Base-by-base conservation (phyloP, 2,113 vertebrate genomes). In the Rhynchopsitta pachyrhyncha region DNA sequence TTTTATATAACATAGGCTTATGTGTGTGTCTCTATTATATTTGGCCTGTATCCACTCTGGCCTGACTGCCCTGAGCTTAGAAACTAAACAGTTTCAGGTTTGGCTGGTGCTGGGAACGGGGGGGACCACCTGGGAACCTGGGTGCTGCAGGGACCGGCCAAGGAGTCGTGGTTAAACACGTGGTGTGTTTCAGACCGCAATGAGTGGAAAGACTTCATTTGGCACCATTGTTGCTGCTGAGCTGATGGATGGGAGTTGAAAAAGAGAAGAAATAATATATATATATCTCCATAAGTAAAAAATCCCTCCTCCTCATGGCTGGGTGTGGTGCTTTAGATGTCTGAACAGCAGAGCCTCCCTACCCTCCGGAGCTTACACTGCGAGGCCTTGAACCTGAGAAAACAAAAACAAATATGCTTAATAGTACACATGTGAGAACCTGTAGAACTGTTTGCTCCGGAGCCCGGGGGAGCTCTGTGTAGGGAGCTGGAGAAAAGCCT, bases 11-110 rank as follows among this genome's bases (percentile, higher is more conserved):
- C 46, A 75, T 81, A 86, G 66, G 50, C 20, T 57, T 93, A 27
- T 96, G 28, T 96, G 88, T 92, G 92, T 89, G 86, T 92, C 94
- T 96, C 22, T 97, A 91, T 97, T 97, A 82, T 96, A 84, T 94
- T 95, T 96, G 96, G 96, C 94, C 62, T 73, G 19, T 49, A 85
- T 96, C 94, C 95, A 96, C 91, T n/a, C 87, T 89, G 88, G 80
- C 37, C 94, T 88, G 86, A 93, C 91, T 94, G 91, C 94, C 67
- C 74, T 79, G 87, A 92, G 78, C 90, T 91, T 69, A 90, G 86
- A 95, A 95, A 85, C 84, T 85, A 92, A 95, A 76, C 91, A 95
- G 91, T 93, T 91, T 27, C 86, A 92, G 96, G 86, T 74, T 93
- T 84, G 66, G 84, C 89, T 92, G 93, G 50, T 87, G 81, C 66